These are phyloP conservation scores for Dendrocopos noguchii DNA, from an alignment of 2,113 vertebrate species.

Conservation along the genomic window DNA sequence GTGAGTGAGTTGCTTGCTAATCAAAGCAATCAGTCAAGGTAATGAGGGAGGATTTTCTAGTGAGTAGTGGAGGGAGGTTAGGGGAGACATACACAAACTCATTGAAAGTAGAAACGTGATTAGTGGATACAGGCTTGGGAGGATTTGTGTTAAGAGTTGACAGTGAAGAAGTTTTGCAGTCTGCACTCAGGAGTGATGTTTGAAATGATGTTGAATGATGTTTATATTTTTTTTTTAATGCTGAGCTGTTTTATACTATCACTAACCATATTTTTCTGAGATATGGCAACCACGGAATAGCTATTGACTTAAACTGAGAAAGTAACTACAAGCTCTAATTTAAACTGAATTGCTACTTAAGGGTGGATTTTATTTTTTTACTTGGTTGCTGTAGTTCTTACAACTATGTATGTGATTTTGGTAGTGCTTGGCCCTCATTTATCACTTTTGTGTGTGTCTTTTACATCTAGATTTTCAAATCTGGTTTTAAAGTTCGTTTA, in stretches of 20 bases:
- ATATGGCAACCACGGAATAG: neutral
- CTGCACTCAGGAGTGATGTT: neutral
- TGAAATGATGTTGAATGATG: too few species aligned
- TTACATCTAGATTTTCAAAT: slow-evolving; percentile 76
- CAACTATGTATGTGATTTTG: slow-evolving; percentile 43
- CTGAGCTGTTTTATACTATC: slow-evolving; percentile 16
- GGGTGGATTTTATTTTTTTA: slow-evolving; percentile 40
- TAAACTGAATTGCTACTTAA: slow-evolving; percentile 42
- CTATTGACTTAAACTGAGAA: slow-evolving; percentile 26
- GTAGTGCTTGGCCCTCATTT: slow-evolving; percentile 62
- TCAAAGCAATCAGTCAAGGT: slow-evolving; percentile 66
- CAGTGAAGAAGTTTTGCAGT: neutral
- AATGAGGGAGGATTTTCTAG: slow-evolving; percentile 59
- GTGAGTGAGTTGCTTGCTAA: slow-evolving; percentile 45
- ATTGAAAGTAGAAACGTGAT: slow-evolving; percentile 28
- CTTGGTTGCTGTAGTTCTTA: slow-evolving; percentile 12
- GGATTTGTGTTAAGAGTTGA: neutral
- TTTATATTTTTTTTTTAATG: neutral
- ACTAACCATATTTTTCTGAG: neutral
- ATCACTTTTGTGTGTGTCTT: slow-evolving; percentile 66
- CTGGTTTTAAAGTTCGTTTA: slow-evolving; percentile 69
- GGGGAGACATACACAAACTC: slow-evolving; percentile 13
- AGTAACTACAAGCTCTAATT: slow-evolving; percentile 38
- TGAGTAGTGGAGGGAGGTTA: neutral
- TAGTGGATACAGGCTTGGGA: neutral